Base-by-base conservation (phyloP, 2,113 vertebrate species). In the Oophaga pumilio region DNA sequence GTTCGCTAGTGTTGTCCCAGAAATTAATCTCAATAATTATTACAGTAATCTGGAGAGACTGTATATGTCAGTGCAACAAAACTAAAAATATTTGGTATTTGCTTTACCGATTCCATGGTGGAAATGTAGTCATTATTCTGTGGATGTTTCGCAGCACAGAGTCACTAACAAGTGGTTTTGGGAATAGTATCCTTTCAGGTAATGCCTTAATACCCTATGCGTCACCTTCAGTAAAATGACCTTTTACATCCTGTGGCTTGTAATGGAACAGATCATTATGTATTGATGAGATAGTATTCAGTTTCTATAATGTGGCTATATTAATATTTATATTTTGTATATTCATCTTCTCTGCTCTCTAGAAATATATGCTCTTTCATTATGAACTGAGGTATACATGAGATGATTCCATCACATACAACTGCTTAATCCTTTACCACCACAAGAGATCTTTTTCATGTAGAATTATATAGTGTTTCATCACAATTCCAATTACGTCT, bases 171-270 rank as follows among this genome's bases (percentile, higher is more conserved):
- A 56, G 57, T 56, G 33, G 26, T 82, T 66, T 57, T 24, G 59
- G 59, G 71, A 76, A 84, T 68, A 17, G 60, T n/a, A 43, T 71
- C 64, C 86, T 83, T 57, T 77, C 24, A 56, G 53, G 53, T 86
- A 78, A 84, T 81, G n/a, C 62, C 56, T 53, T 82, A 26, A n/a
- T 76, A 2, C 64, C 59, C 69, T 82, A 82, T 5, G 1, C 85
- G 86, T 90, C 85, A 90, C 7, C 73, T 90, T 74, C 76, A 89
- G 87, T 5, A 64, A 62, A 81, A 79, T 66, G 89, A 86, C 90
- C 87, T 93, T 43, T 92, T 90, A 71, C 76, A 49, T 89, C 43
- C 28, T 82, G 49, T 79, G 64, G 86, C 81, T 89, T 66, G 87
- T 90, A 88, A 85, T 85, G 79, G 66, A 82, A 82, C 85, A 18